phyloP scores from a whole-genome alignment of 2,888 invertebrate species.

The Tetranychus piercei region DNA sequence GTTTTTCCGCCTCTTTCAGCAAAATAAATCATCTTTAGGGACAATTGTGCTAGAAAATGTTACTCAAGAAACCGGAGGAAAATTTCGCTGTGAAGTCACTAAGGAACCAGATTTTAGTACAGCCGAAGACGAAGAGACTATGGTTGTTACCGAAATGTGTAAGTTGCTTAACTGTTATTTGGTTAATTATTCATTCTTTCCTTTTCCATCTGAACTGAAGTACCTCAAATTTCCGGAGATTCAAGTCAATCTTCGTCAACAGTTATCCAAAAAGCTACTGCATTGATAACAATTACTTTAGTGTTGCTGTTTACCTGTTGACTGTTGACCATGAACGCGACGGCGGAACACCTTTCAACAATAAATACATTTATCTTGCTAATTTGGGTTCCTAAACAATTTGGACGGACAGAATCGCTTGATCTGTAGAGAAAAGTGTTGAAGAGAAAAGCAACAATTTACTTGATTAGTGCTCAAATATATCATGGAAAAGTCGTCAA shows the following conservation, averaged over 20 bases:
- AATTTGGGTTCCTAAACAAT: too few species aligned
- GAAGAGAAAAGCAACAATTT: too few species aligned
- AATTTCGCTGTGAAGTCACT: slow-evolving; percentile 6
- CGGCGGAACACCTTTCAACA: too few species aligned
- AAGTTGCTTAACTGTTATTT: background rate
- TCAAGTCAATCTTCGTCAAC: background rate
- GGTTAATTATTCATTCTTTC: background rate
- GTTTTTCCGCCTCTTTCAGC: background rate
- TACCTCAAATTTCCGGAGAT: background rate
- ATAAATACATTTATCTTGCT: too few species aligned
- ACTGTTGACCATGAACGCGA: background rate
- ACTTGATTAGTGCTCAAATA: too few species aligned
- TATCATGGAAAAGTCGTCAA: too few species aligned
- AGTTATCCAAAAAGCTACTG: background rate
- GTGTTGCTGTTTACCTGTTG: background rate
- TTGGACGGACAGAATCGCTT: too few species aligned
- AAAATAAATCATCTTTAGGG: background rate
- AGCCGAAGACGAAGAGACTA: background rate
- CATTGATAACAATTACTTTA: background rate
- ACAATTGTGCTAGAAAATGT: slow-evolving; percentile 1
- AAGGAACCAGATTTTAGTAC: background rate
- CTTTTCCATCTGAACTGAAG: background rate
- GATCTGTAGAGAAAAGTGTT: too few species aligned
- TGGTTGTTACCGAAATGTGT: slow-evolving; percentile 1
- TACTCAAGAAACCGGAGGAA: background rate